These are phyloP conservation scores for fruit fly (Drosophila melanogaster) DNA, from an alignment of 1,140 invertebrate species.

Conservation along the genomic window Release_6_plus_ISO1_MT NT_033777.3:26939001-26939500, in stretches of 20 bases:
- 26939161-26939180: slow-evolving; percentile 30
- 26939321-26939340: slow-evolving; percentile 48
- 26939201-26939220: slow-evolving; percentile 64
- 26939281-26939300: slow-evolving; percentile 50
- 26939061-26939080: background rate
- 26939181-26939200: slow-evolving; percentile 39
- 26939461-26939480: slow-evolving; percentile 12
- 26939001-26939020: slow-evolving; percentile 22
- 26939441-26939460: slow-evolving; percentile 14
- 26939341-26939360: slow-evolving; percentile 57
- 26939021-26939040: slow-evolving; percentile 7
- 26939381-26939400: slow-evolving; percentile 56
- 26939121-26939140: slow-evolving; percentile 36
- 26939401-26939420: slow-evolving; percentile 47
- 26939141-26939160: slow-evolving; percentile 64
- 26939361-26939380: slow-evolving; percentile 36
- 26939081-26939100: slow-evolving; percentile 1
- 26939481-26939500: slow-evolving; percentile 18
- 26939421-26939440: slow-evolving; percentile 11
- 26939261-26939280: slow-evolving; percentile 38
- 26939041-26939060: background rate
- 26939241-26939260: slow-evolving; percentile 73
- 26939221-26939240: slow-evolving; percentile 77
- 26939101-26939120: slow-evolving; percentile 15
- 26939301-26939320: slow-evolving; percentile 4